Evolutionary conservation across 2,113 vertebrate genomes (phyloP), one percentile per base, ranked within the genome.

Genomic region (Colistium nudipinnis): DNA sequence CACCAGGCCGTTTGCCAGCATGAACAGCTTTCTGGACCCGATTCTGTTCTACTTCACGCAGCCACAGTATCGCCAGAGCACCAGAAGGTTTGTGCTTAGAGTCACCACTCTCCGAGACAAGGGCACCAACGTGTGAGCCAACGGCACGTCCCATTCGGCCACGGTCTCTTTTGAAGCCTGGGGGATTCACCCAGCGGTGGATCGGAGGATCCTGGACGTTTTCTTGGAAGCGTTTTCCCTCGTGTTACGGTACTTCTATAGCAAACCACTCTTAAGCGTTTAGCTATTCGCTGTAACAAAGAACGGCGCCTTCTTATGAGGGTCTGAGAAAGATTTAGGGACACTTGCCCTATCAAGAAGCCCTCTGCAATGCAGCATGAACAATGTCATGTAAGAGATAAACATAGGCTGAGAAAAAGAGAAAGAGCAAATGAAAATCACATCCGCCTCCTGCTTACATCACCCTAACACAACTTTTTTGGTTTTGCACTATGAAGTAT

Each of bases 41-140:
- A 96, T 99, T 72, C 93, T 98, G 61, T 99, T 99, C 87, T 98
- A 98, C 83, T 98, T 98, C 87, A 99, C 96, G 0, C 94, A 96
- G 43, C 92, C 94, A 52, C 95, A 94, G 61, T 95, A 96, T 67
- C 93, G 95, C 0, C 87, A 55, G 67, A 93, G 93, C 79, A 96
- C 96, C 0, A 91, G 87, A 0, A 90, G 82, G 36, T 87, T 98
- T 0, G 4, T 98, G 0, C 92, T 91, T 59, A 97, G 85, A 78
- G 67, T 97, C 76, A 95, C 92, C 45, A 89, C 90, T 31, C 90
- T 91, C 19, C 93, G 90, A 62, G 92, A 74, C 74, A 78, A 88
- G 83, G 62, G 61, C 11, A 53, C 57, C 53, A 48, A 11, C 1
- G 81, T 62, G n/a, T 86, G 77, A 91, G 31, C 7, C 10, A 33